Percentiles rank a stretch among this genome's conserved stretches.
phyloP scores from a whole-genome alignment of 1,140 invertebrate genomes.

The Mercenaria mercenaria region DNA sequence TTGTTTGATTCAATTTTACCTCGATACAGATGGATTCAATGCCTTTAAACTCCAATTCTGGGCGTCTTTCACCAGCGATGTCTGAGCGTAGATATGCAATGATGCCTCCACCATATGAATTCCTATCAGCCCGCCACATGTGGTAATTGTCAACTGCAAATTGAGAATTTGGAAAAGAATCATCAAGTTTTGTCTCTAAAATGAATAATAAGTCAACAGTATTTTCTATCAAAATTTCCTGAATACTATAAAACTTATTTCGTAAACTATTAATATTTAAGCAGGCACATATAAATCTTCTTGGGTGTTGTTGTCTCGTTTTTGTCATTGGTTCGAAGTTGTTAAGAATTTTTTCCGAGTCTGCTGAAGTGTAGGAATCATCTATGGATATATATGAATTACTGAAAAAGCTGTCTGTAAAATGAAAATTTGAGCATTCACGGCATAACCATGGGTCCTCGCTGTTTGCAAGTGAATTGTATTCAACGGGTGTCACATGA shows the following conservation, averaged over 20 bases:
- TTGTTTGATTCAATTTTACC: no score
- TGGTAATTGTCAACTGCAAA: no score
- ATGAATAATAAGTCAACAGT: slow-evolving; percentile 36
- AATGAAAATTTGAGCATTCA: not conserved
- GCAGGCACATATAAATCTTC: not conserved
- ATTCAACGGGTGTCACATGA: not conserved
- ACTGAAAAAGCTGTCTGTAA: slow-evolving; percentile 1
- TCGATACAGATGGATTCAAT: slow-evolving; percentile 15
- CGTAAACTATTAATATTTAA: slow-evolving; percentile 48
- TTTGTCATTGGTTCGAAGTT: not conserved
- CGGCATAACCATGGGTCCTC: not conserved
- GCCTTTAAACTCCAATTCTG: not conserved
- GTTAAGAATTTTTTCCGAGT: not conserved
- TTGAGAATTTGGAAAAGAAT: slow-evolving; percentile 25
- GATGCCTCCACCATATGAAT: not conserved
- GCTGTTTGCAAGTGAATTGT: not conserved
- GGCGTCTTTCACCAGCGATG: slow-evolving; percentile 16
- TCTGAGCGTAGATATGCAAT: slow-evolving; percentile 39
- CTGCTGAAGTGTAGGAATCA: not conserved
- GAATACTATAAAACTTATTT: slow-evolving; percentile 36
- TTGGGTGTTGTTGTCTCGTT: not conserved
- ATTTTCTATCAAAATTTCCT: not conserved
- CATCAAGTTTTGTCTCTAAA: slow-evolving; percentile 14
- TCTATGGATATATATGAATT: not conserved
- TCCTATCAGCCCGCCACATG: slow-evolving; percentile 14